Conservation (phyloP, 2,113 vertebrate species). For the Calyptomena viridis region DNA sequence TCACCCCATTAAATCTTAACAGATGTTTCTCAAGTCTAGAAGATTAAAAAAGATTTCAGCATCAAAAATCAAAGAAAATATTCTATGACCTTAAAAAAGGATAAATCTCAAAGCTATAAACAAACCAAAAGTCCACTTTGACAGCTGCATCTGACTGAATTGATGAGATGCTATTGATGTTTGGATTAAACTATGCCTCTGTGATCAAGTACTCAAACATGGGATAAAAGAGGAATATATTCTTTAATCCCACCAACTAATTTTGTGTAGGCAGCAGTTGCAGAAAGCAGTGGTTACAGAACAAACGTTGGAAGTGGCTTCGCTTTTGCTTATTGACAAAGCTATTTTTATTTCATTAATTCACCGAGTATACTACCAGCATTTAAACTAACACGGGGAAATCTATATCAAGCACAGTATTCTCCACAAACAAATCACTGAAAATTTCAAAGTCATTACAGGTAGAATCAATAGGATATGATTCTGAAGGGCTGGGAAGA, state of each 20-base stretch:
- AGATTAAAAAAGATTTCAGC: slow-evolving; percentile 91
- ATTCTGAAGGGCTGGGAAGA: slow-evolving; percentile 65
- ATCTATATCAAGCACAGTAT: slow-evolving; percentile 69
- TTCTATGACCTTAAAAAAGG: slow-evolving; percentile 82
- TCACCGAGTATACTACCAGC: slow-evolving; percentile 70
- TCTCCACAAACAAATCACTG: slow-evolving; percentile 68
- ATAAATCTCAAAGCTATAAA: slow-evolving; percentile 82
- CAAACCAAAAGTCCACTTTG: slow-evolving; percentile 81
- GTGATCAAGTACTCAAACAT: slow-evolving; percentile 95
- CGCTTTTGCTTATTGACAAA: slow-evolving; percentile 77
- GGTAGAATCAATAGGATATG: slow-evolving; percentile 69
- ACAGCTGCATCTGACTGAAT: slow-evolving; percentile 84
- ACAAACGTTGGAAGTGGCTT: slow-evolving; percentile 74
- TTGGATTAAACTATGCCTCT: slow-evolving; percentile 92
- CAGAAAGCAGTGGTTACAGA: slow-evolving; percentile 67
- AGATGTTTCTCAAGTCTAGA: slow-evolving; percentile 84
- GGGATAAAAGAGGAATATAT: slow-evolving; percentile 90
- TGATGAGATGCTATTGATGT: slow-evolving; percentile 93
- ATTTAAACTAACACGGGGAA: slow-evolving; percentile 71
- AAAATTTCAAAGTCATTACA: slow-evolving; percentile 72
- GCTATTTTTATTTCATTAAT: slow-evolving; percentile 82
- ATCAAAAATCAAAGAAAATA: slow-evolving; percentile 92
- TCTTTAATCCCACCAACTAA: slow-evolving; percentile 92
- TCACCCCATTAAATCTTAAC: slow-evolving; percentile 81
- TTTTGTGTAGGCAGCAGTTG: slow-evolving; percentile 77